Base-by-base conservation (phyloP, 1,140 invertebrate genomes). In the Drosophila ambigua region DNA sequence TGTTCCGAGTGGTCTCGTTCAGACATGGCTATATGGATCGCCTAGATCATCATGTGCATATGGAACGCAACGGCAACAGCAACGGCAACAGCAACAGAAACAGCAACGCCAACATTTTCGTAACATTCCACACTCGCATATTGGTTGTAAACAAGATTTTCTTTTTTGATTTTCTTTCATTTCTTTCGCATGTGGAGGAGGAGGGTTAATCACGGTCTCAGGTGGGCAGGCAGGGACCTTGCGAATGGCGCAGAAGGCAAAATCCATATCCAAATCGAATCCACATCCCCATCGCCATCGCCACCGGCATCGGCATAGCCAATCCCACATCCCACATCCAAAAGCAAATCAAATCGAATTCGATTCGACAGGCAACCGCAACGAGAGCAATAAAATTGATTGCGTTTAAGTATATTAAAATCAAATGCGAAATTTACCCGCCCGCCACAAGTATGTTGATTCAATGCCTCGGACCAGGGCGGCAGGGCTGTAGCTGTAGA, bases 311-410 rank as follows among this genome's bases (percentile, higher is more conserved):
- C 11, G 44, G 24, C 35, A 59, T 63, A 73, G 67, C 35, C 59
- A 20, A 61, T 62, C 54, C 49, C 58, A 58, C 43, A 67, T 65
- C 55, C 55, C 62, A 71, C 60, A 51, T 80, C 62, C 57, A 87
- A 85, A 82, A 79, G 82, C 82, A 87, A 82, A 88, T 87, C 82
- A 82, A 87, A 87, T 88, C 46, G 63, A 75, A 87, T 87, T 87
- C 71, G 74, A 79, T 87, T 87, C 71, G 82, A 88, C 82, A 82
- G 83, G 71, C 83, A 78, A 79, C 71, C 83, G 83, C 76, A 85
- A 87, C 82, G 78, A 88, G 63, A 81, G 83, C 75, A 88, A 88
- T 88, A 72, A 88, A 87, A 87, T 87, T 87, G 83, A 87, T 87
- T 87, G 75, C 82, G 82, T 82, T 82, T 82, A 87, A 79, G 79